Percentiles rank a stretch among this genome's conserved stretches.
phyloP scores from a whole-genome alignment of 1,140 invertebrate genomes.

The Scaptomyza graminum region DNA sequence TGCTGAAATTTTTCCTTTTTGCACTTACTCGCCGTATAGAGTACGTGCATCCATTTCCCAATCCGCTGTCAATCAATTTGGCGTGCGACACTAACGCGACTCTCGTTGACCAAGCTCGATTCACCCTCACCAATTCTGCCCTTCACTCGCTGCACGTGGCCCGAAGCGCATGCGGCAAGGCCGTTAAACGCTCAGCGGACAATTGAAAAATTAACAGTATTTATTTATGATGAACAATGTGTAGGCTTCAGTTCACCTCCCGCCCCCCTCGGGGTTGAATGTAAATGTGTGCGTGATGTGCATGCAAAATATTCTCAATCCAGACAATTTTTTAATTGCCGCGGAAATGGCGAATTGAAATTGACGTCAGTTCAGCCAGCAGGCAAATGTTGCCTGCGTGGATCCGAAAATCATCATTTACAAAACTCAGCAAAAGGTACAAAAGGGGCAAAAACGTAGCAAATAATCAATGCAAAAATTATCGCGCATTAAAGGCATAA shows the following conservation, averaged over 20 bases:
- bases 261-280: too few species aligned
- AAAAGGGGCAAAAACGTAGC: slow-evolving; percentile 25
- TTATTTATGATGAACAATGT: slow-evolving; percentile 75
- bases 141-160: slow-evolving; percentile 5
- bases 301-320: slow-evolving; percentile 62
- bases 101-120: slow-evolving; percentile 7
- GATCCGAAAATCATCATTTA: background rate
- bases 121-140: background rate
- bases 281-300: slow-evolving; percentile 56
- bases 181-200: slow-evolving; percentile 65
- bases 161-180: slow-evolving; percentile 30
- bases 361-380: slow-evolving; percentile 54
- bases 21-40: slow-evolving; percentile 15
- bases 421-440: slow-evolving; percentile 28
- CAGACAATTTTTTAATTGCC: slow-evolving; percentile 73
- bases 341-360: slow-evolving; percentile 73
- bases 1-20: background rate
- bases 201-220: slow-evolving; percentile 83
- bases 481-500: slow-evolving; percentile 71
- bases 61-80: slow-evolving; percentile 51
- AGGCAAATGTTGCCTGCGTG: slow-evolving; percentile 42
- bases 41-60: slow-evolving; percentile 42
- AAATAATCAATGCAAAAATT: slow-evolving; percentile 74
- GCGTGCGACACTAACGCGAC: slow-evolving; percentile 25
- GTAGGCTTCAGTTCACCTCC: background rate